These are phyloP conservation scores for Drosophila neocordata DNA, from an alignment of 1,140 invertebrate species.

Conservation along the genomic window DNA sequence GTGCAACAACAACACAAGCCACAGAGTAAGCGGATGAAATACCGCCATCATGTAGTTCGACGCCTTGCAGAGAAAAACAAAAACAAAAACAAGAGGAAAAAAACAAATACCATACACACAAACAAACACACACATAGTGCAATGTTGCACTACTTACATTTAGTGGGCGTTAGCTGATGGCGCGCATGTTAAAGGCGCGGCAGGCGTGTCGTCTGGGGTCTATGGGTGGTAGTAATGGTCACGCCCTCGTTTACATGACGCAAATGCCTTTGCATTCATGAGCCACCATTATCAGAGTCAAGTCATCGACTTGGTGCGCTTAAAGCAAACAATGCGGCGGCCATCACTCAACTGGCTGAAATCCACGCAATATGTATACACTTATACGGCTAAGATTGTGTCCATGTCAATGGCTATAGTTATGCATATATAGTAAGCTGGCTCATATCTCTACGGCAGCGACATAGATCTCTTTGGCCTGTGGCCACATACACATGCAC, in stretches of 20 bases:
- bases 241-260: conserved; percentile 70
- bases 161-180: conserved; percentile 51
- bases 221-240: neutral
- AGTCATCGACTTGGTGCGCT: conserved; percentile 65
- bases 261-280: conserved; percentile 74
- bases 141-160: conserved; percentile 59
- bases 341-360: conserved; percentile 56
- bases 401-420: conserved; percentile 16
- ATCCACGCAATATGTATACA: conserved; percentile 16
- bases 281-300: conserved; percentile 71
- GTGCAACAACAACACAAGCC: conserved; percentile 18
- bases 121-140: conserved; percentile 49
- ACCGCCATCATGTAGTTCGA: conserved; percentile 56
- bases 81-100: neutral
- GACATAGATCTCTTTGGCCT: conserved; percentile 12
- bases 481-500: neutral
- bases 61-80: conserved; percentile 45
- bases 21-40: conserved; percentile 13
- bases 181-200: conserved; percentile 42
- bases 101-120: neutral
- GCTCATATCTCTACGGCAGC: neutral
- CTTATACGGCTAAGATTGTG: conserved; percentile 22
- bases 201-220: conserved; percentile 53
- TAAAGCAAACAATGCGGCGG: conserved; percentile 72
- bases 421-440: conserved; percentile 11